Percentiles rank a stretch among this genome's conserved stretches.
Evolutionary conservation across 1,140 invertebrate genomes (phyloP).

Genomic region (Drosophila sechellia): DNA sequence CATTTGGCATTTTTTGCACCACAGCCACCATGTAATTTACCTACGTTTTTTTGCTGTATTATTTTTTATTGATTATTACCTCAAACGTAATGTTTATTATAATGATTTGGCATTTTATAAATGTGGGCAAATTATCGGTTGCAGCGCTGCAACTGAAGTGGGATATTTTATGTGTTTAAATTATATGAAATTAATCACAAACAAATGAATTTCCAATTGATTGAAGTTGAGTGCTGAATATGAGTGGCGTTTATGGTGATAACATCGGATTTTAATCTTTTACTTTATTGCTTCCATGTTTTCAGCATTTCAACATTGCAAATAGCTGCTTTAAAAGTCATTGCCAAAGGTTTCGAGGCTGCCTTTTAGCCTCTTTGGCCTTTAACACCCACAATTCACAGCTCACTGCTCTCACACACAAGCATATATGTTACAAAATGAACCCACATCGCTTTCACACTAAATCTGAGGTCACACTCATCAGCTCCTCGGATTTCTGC

Average conservation of each 20-base stretch:
- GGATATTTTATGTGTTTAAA: conserved; percentile 28
- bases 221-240: conserved; percentile 12
- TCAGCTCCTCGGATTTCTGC: conserved; percentile 28
- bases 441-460: conserved; percentile 36
- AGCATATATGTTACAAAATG: conserved; percentile 10
- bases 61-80: conserved; percentile 42
- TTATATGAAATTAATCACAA: conserved; percentile 45
- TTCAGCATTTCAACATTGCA: conserved; percentile 10
- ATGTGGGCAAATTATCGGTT: conserved; percentile 45
- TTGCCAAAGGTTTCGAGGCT: conserved; percentile 37
- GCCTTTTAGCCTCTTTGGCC: conserved; percentile 25
- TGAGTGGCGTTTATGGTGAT: conserved; percentile 17
- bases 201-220: conserved; percentile 42
- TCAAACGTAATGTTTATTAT: conserved; percentile 27
- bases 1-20: conserved; percentile 37
- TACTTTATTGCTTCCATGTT: neutral
- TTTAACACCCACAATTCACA: conserved; percentile 22
- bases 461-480: conserved; percentile 49
- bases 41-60: conserved; percentile 18
- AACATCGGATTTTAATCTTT: conserved; percentile 13
- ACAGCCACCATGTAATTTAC: conserved; percentile 29
- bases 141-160: conserved; percentile 8
- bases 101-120: conserved; percentile 21
- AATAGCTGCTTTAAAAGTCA: neutral
- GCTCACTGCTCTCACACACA: conserved; percentile 9